Evolutionary conservation across 2,113 vertebrate genomes (phyloP).

Genomic region (Melanostigma gelatinosum): DNA sequence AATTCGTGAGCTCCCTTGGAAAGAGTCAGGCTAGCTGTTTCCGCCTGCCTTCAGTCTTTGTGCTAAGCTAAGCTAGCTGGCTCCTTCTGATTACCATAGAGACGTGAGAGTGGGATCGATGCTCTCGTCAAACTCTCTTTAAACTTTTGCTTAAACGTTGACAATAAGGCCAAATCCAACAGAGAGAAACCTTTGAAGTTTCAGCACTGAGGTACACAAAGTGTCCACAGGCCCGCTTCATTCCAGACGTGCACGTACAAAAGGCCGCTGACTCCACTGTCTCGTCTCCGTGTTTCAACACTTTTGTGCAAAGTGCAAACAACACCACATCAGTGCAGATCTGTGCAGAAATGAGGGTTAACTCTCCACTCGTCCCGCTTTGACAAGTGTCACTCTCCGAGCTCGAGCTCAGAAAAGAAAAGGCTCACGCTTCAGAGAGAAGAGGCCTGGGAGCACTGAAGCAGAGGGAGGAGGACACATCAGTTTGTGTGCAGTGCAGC

Average conservation of each 20-base stretch:
- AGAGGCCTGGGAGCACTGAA: conserved; percentile 10
- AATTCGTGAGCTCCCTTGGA: neutral
- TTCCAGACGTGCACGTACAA: neutral
- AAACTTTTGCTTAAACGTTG: neutral
- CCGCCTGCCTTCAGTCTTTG: neutral
- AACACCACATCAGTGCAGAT: conserved; percentile 26
- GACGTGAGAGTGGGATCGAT: neutral
- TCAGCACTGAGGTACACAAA: neutral
- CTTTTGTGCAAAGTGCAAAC: conserved; percentile 10
- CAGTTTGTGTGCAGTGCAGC: neutral
- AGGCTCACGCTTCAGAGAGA: conserved; percentile 5
- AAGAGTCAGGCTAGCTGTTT: neutral
- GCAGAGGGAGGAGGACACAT: neutral
- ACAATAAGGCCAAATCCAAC: neutral
- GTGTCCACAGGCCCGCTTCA: neutral
- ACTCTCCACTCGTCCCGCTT: neutral
- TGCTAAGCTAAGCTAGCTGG: neutral
- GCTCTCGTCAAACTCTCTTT: neutral
- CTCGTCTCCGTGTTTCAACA: conserved; percentile 17
- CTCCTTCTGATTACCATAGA: neutral
- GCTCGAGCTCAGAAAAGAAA: neutral
- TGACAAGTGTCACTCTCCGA: conserved; percentile 19
- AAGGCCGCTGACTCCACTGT: neutral
- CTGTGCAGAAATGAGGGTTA: neutral
- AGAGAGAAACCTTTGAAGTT: neutral